A percentile compares a stretch with the other conserved stretches of the same genome.
Evolutionary conservation across 2,888 invertebrate genomes (phyloP).

Genomic region (Trachelus troglodyta): DNA sequence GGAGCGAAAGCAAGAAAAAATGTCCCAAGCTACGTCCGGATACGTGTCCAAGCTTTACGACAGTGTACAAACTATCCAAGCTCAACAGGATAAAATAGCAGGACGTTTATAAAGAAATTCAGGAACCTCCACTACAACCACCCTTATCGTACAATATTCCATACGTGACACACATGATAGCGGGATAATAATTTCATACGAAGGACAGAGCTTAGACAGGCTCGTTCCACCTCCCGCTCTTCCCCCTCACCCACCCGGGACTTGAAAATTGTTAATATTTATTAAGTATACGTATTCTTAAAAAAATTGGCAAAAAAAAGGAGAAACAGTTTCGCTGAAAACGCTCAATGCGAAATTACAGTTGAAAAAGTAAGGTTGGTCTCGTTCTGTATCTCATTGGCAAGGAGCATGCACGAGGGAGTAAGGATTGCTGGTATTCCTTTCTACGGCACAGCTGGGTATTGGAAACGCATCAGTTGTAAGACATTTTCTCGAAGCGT

Average conservation of each 20-base stretch:
- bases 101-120: background rate
- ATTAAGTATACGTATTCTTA: background rate
- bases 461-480: slow-evolving; percentile 24
- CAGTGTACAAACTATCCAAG: background rate
- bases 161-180: background rate
- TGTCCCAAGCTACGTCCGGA: background rate
- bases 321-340: background rate
- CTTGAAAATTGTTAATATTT: background rate
- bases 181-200: background rate
- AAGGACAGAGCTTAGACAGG: background rate
- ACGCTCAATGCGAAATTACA: background rate
- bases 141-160: background rate
- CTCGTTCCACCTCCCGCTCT: background rate
- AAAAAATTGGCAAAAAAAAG: background rate
- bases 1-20: background rate
- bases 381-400: background rate
- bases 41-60: background rate
- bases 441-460: slow-evolving; percentile 8
- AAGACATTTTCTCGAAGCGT: slow-evolving; percentile 15
- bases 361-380: background rate
- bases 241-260: no score
- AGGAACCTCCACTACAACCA: background rate
- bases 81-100: background rate
- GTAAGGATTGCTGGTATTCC: background rate
- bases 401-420: background rate